Evolutionary conservation across 2,888 invertebrate species (phyloP), one percentile per base, ranked within the genome.

Genomic region (Drosophila aldrichi): DNA sequence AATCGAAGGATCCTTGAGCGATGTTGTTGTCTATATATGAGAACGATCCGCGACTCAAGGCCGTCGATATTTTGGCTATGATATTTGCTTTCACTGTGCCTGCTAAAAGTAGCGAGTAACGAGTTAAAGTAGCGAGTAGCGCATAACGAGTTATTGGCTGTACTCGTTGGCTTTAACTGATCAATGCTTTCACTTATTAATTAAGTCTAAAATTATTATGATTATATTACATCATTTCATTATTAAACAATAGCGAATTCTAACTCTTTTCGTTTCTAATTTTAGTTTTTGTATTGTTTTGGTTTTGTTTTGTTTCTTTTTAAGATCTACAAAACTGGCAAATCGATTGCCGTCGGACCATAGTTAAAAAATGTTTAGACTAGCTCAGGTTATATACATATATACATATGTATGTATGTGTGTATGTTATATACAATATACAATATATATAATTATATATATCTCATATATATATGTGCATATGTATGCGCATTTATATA

Each of bases 331-430:
- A 65, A 66, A 69, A 55, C 48, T 67, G 88, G 83, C 82, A 67
- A 59, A 51, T 44, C 18, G 16, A 36, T 75, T 79, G 83, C 88
- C 79, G 56, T 57, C 66, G 88, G 89, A 86, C 85, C 85, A 86
- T 86, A 86, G 85, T 76, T 84, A 86, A 89, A 77, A 68, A 87
- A 82, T 89, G 69, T 87, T 89, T 90, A 89, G 90, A 90, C 89
- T 89, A 90, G 89, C 89, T 89, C 89, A 89, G 89, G 89, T 89
- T 89, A 85, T 78, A 79, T 70, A 74, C 65, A 77, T 67, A 77
- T 70, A 48, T 18, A 18, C 77, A 74, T 61, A 69, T 51, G 63
- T 61, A 69, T 51, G 63, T 20, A 43, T 43, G 5, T 29, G 65
- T 44, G 22, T 46, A 25, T 44, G 18, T 41, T 41, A 49, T 72